Evolutionary conservation across 2,888 invertebrate genomes (phyloP), one percentile per base, ranked within the genome.

Genomic region (Cryptocheilus praepositus): DNA sequence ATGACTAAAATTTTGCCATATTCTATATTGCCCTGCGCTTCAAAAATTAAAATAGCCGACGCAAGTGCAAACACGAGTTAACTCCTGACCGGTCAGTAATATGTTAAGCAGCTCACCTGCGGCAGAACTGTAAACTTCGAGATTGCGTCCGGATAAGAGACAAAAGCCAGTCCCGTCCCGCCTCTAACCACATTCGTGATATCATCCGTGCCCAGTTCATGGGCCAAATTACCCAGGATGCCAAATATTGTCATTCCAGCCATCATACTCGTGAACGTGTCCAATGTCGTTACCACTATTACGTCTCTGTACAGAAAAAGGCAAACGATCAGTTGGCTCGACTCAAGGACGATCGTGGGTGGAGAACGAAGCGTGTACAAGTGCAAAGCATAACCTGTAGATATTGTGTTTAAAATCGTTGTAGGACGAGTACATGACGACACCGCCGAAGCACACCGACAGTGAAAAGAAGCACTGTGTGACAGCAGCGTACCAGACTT

Each of bases 161-260:
- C 92, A 83, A 96, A 96, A 0, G 96, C 96, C 60, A 96, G 89
- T 0, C 95, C 94, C 0, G 95, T 93, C 11, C 95, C 96, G 45
- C 93, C 93, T 5, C 93, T 93, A 0, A 96, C 92, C 0, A 95
- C 94, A 0, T 92, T 89, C 5, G 89, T 84, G 0, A 95, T 92
- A 11, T 93, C 92, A 21, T 91, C 91, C 11, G 90, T 89, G 5
- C 91, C 90, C 56, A 90, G 90, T 84, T 93, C 93, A 80, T 93
- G 89, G 0, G 96, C 95, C 81, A 96, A 89, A 86, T 95, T 95
- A 0, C 96, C 96, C 54, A 96, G 89, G 72, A 96, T 94, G 3
- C 95, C 94, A 83, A 96, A 96, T 74, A 96, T 95, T 1, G 95
- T 95, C 70, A 94, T 91, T 2, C 96, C 96, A 0, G 96, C 95